Percentiles rank a stretch among this genome's conserved stretches.
Evolutionary conservation across 1,140 invertebrate genomes (phyloP).

Genomic region (Zaprionus africanus): DNA sequence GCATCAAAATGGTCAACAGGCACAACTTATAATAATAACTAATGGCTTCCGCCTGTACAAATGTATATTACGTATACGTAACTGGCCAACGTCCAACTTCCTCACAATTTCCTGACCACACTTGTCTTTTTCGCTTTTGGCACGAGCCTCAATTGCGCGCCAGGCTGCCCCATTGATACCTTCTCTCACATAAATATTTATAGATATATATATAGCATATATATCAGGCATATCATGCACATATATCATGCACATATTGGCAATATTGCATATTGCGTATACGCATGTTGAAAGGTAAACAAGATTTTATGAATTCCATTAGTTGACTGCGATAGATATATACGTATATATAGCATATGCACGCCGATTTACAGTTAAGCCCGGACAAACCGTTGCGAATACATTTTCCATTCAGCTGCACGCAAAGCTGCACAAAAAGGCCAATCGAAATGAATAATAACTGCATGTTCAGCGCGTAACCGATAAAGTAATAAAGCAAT

Average conservation of each 20-base stretch:
- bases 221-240: neutral
- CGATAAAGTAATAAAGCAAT: neutral
- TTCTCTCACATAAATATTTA: slow-evolving; percentile 8
- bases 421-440: neutral
- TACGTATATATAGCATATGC: neutral
- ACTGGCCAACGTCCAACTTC: slow-evolving; percentile 58
- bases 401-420: neutral
- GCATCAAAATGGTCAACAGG: slow-evolving; percentile 1
- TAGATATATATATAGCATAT: neutral
- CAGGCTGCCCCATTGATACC: slow-evolving; percentile 51
- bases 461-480: neutral
- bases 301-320: slow-evolving; percentile 12
- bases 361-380: slow-evolving; percentile 11
- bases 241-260: slow-evolving; percentile 10
- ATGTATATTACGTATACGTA: slow-evolving; percentile 46
- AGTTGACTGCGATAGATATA: neutral
- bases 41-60: slow-evolving; percentile 51
- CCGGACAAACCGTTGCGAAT: neutral
- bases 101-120: slow-evolving; percentile 34
- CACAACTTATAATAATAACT: slow-evolving; percentile 36
- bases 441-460: slow-evolving; percentile 5
- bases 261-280: slow-evolving; percentile 3
- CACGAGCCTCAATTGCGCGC: slow-evolving; percentile 66
- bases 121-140: slow-evolving; percentile 54
- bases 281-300: neutral